A percentile compares a stretch with the other conserved stretches of the same genome.
Conservation (phyloP, 2,113 vertebrate species). For the Rhegmatorhina hoffmannsi region DNA sequence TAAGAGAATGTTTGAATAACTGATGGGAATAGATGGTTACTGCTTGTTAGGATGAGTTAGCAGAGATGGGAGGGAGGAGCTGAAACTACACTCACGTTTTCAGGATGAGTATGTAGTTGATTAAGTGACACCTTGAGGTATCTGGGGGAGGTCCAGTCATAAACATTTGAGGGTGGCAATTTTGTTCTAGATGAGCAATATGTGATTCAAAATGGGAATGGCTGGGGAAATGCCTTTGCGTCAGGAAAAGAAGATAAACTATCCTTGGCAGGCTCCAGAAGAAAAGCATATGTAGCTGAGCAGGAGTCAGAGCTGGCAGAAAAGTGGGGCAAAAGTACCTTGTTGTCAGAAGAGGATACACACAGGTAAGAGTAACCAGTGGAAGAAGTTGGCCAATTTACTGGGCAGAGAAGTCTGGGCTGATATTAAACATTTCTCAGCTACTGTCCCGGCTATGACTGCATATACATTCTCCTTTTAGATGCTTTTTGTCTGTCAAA, state of each 20-base stretch:
- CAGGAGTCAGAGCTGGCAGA: background rate
- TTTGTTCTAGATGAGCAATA: background rate
- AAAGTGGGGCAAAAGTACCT: background rate
- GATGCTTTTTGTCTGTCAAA: background rate
- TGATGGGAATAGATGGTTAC: background rate
- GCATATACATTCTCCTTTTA: background rate
- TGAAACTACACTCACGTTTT: background rate
- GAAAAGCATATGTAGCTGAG: background rate
- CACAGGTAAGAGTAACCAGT: background rate
- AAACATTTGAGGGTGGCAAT: background rate
- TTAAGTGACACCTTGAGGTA: background rate
- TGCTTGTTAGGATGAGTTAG: background rate
- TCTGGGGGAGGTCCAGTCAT: background rate
- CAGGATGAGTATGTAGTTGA: background rate
- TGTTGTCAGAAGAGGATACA: background rate
- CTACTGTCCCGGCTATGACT: background rate
- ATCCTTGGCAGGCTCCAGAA: background rate
- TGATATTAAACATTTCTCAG: background rate
- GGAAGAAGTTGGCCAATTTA: background rate
- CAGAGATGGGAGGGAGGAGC: background rate
- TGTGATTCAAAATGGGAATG: background rate
- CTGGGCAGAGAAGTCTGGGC: background rate
- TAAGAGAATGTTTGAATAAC: background rate
- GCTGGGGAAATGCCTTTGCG: fast-evolving
- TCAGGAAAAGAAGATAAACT: background rate